Evolutionary conservation across 2,888 invertebrate species (phyloP).

Genomic region (Smittia sp.): DNA sequence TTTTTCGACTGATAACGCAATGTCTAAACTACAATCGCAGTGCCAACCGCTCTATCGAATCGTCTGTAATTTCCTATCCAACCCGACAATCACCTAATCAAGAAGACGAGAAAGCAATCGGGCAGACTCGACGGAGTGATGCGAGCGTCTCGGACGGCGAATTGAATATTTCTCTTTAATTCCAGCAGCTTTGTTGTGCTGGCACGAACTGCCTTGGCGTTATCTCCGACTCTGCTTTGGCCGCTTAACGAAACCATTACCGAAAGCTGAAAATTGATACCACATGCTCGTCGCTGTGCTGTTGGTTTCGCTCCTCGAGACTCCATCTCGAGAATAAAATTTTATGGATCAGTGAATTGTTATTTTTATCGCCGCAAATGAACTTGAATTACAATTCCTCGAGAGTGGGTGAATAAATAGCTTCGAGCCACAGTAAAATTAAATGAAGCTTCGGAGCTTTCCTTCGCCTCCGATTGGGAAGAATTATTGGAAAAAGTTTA

Average conservation of each 20-base stretch:
- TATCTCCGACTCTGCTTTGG: background rate
- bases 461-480: too few relatives aligned
- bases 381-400: constrained; percentile 19
- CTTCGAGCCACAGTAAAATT: background rate
- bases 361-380: constrained; percentile 14
- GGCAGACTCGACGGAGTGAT: too few relatives aligned
- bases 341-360: constrained; percentile 37
- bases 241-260: background rate
- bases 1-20: too few relatives aligned
- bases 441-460: background rate
- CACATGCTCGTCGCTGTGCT: background rate
- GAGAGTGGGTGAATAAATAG: background rate
- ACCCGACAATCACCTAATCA: too few relatives aligned
- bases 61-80: too few relatives aligned
- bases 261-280: constrained; percentile 1
- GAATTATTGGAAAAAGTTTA: too few relatives aligned
- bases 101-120: too few relatives aligned
- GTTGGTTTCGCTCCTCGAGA: background rate
- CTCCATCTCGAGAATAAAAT: constrained; percentile 22
- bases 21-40: too few relatives aligned
- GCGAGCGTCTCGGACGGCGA: background rate
- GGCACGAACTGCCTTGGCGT: background rate
- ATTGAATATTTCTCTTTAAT: constrained; percentile 23
- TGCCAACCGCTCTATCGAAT: too few relatives aligned
- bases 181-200: background rate